These are phyloP conservation scores for Epicampocera succincta DNA, from an alignment of 2,888 invertebrate genomes.

Conservation along the genomic window DNA sequence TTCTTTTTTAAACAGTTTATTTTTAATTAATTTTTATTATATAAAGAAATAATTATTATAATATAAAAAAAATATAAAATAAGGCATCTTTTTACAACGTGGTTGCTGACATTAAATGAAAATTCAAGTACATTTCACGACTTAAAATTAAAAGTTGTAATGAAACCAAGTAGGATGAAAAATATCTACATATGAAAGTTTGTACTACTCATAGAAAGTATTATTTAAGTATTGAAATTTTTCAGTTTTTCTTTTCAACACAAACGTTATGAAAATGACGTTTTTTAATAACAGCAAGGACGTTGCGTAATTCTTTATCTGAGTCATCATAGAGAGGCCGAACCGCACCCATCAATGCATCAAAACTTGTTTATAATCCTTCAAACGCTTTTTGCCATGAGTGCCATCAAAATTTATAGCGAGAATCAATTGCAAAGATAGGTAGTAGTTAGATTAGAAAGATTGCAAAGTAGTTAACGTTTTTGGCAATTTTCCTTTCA, in stretches of 20 bases:
- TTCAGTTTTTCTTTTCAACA: too few species aligned
- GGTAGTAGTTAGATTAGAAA: too few species aligned
- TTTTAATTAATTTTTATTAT: background rate
- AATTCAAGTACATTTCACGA: too few species aligned
- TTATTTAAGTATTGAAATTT: too few species aligned
- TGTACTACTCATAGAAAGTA: too few species aligned
- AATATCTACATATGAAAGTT: too few species aligned
- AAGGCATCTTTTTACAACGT: too few species aligned
- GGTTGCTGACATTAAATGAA: too few species aligned
- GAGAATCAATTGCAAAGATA: constrained; percentile 35
- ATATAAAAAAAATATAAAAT: too few species aligned
- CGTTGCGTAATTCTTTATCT: constrained; percentile 3
- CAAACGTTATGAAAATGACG: constrained; percentile 16
- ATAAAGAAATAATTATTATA: too few species aligned
- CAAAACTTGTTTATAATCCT: constrained; percentile 16
- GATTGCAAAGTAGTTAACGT: constrained; percentile 39
- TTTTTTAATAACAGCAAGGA: background rate
- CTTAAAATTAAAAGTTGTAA: too few species aligned
- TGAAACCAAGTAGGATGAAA: too few species aligned
- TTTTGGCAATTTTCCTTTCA: constrained; percentile 33
- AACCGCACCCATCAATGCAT: constrained; percentile 23
- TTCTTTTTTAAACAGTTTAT: background rate
- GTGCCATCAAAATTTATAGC: constrained; percentile 38
- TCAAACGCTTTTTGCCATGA: constrained; percentile 31
- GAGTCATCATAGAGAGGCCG: background rate